Conservation (phyloP, 1,140 invertebrate species). For the Trissolcus basalis region DNA sequence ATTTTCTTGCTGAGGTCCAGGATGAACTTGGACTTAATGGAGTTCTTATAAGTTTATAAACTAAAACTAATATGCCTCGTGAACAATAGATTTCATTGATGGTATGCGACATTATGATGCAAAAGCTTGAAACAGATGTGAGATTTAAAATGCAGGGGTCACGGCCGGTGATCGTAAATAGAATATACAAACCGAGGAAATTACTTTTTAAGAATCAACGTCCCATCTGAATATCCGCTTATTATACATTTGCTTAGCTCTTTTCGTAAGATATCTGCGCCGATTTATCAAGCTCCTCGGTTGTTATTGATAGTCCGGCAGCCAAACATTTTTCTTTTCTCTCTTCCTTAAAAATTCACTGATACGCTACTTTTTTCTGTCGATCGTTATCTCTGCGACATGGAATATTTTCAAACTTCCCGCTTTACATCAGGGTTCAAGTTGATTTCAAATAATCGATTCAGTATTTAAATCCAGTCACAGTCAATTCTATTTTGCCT, state of each 20-base stretch:
- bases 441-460: slow-evolving; percentile 41
- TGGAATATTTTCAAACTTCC: slow-evolving; percentile 14
- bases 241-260: slow-evolving; percentile 40
- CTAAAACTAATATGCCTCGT: no score
- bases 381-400: slow-evolving; percentile 28
- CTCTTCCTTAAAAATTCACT: slow-evolving; percentile 45
- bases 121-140: slow-evolving; percentile 51
- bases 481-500: slow-evolving; percentile 10
- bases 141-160: slow-evolving; percentile 51
- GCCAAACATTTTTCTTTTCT: not conserved
- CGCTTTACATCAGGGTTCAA: slow-evolving; percentile 9
- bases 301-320: slow-evolving; percentile 21
- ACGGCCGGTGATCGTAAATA: slow-evolving; percentile 44
- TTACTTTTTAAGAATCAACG: slow-evolving; percentile 51
- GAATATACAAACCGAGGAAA: slow-evolving; percentile 42
- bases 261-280: slow-evolving; percentile 38
- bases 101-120: slow-evolving; percentile 42
- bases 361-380: slow-evolving; percentile 27
- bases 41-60: no score
- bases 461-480: slow-evolving; percentile 33
- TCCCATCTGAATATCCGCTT: slow-evolving; percentile 46
- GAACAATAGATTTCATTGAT: slow-evolving; percentile 32
- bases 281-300: slow-evolving; percentile 31
- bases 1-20: no score
- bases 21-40: no score